Evolutionary conservation across 2,113 vertebrate species (phyloP).

Genomic region (Hemiscyllium ocellatum): DNA sequence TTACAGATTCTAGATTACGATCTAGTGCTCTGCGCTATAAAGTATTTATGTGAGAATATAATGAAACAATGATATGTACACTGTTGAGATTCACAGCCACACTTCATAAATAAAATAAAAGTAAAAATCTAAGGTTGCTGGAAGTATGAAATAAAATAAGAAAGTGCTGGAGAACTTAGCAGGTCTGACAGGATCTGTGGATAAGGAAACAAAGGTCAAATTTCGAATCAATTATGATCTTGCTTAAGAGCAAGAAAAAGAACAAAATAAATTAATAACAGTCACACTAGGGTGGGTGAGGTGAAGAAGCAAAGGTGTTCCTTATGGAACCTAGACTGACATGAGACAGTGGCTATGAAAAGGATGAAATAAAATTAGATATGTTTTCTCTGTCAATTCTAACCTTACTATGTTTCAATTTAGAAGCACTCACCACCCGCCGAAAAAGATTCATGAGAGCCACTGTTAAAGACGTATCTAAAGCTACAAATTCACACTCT

Average conservation of each 20-base stretch:
- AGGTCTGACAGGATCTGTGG: too few relatives aligned
- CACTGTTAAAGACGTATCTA: background rate
- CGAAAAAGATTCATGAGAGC: background rate
- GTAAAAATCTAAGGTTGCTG: too few relatives aligned
- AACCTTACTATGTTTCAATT: background rate
- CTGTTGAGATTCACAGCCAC: background rate
- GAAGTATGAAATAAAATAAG: too few relatives aligned
- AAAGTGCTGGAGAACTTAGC: too few relatives aligned
- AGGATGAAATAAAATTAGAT: background rate
- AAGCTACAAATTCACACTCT: background rate
- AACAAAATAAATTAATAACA: background rate
- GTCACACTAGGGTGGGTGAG: background rate
- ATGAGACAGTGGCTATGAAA: background rate
- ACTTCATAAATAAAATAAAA: background rate
- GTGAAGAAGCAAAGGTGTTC: background rate
- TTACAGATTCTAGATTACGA: background rate
- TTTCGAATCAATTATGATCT: too few relatives aligned
- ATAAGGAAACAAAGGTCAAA: too few relatives aligned
- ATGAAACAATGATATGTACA: background rate
- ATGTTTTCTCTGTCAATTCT: background rate
- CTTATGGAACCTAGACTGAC: background rate
- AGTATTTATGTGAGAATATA: background rate
- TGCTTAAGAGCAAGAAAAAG: too few relatives aligned
- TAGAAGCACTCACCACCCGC: background rate
- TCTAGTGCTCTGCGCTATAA: background rate